Evolutionary conservation across 92 coral and sea anemone species (phyloP).

Genomic region (Epizoanthus illoricatus): DNA sequence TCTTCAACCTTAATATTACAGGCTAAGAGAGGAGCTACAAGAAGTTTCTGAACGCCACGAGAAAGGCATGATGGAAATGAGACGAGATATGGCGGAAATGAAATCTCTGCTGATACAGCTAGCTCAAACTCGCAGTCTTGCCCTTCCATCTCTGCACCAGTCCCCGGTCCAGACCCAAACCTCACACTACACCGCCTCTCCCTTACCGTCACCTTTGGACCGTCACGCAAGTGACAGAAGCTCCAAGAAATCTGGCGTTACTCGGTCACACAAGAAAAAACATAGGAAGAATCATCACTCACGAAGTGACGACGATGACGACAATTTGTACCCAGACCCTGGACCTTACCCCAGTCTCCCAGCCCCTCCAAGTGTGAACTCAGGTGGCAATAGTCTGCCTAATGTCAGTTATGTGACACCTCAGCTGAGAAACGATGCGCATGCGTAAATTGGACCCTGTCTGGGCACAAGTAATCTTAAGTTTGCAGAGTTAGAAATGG

Average conservation of each 20-base stretch:
- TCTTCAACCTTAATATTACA: conserved; percentile 21
- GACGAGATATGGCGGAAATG: conserved; percentile 88
- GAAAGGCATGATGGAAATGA: conserved; percentile 63
- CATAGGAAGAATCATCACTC: conserved; percentile 47
- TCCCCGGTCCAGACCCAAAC: conserved; percentile 17
- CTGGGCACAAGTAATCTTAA: not conserved
- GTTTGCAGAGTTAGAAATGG: not conserved
- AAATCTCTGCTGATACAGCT: conserved; percentile 69
- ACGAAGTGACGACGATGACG: conserved; percentile 62
- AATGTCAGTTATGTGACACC: conserved; percentile 33
- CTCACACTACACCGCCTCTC: conserved; percentile 10
- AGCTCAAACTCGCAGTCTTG: conserved; percentile 40
- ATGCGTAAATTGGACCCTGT: not conserved
- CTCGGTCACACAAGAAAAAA: conserved; percentile 55
- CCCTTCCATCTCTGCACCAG: conserved; percentile 11
- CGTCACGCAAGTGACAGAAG: conserved; percentile 19
- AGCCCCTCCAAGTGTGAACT: conserved; percentile 15
- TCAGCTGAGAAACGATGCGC: conserved; percentile 12
- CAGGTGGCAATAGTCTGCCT: not conserved
- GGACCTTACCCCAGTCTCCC: conserved; percentile 40
- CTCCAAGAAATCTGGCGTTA: conserved; percentile 16
- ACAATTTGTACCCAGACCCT: conserved; percentile 47
- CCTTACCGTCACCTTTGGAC: not conserved
- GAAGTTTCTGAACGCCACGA: conserved; percentile 73
- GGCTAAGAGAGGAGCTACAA: conserved; percentile 71